A percentile compares a stretch with the other conserved stretches of the same genome.
These are phyloP conservation scores for Heliconius erato DNA, from an alignment of 2,888 invertebrate species.

Conservation along the genomic window DNA sequence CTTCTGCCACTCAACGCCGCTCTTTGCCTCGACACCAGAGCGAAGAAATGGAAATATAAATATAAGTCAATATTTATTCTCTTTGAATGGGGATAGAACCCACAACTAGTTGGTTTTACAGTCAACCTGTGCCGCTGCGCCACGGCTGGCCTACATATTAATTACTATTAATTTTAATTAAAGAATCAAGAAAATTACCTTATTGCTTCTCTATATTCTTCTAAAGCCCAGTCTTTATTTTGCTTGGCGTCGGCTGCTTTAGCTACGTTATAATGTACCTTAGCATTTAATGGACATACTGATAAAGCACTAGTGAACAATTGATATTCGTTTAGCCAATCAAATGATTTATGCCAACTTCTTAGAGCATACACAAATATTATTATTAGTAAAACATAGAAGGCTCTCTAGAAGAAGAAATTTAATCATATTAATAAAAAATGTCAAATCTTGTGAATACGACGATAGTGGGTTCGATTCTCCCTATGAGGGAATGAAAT, in stretches of 20 bases:
- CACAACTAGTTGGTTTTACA: no score
- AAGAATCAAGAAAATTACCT: constrained; percentile 70
- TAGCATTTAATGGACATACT: constrained; percentile 97
- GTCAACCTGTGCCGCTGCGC: no score
- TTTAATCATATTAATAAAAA: not conserved
- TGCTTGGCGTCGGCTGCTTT: constrained; percentile 93
- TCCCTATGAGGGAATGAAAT: no score
- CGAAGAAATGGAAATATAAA: no score
- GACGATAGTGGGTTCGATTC: no score
- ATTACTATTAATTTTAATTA: not conserved
- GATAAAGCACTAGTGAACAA: constrained; percentile 93
- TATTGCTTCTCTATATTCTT: constrained; percentile 92
- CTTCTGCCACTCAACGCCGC: no score
- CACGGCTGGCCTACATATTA: no score
- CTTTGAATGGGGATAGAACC: no score
- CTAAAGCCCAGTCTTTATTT: constrained; percentile 88
- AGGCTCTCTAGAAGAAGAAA: constrained; percentile 38
- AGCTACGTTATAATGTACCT: constrained; percentile 96
- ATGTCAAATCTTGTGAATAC: not conserved
- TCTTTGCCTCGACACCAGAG: no score
- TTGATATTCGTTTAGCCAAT: constrained; percentile 93
- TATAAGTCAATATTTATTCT: no score
- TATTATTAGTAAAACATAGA: constrained; percentile 55
- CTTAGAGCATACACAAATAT: constrained; percentile 67
- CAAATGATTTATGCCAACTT: constrained; percentile 88